These are phyloP conservation scores for Loripinus fragilis DNA, from an alignment of 2,888 invertebrate genomes.

Conservation along the genomic window DNA sequence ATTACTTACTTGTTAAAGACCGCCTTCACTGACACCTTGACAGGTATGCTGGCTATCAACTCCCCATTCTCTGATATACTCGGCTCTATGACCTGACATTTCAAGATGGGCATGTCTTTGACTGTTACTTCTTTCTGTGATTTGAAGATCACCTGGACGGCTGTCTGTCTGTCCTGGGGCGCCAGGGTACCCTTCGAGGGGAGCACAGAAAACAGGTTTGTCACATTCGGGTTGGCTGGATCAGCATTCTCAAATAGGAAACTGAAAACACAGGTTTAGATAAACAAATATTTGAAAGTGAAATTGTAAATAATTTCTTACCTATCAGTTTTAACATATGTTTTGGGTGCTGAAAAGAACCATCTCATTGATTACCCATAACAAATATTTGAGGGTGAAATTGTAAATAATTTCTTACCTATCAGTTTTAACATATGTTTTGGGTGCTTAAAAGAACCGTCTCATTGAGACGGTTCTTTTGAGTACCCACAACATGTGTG, in stretches of 20 bases:
- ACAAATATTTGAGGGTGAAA: too few species aligned
- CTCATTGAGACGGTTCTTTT: too few species aligned
- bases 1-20: constrained; percentile 83
- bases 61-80: constrained; percentile 80
- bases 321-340: too few species aligned
- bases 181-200: constrained; percentile 79
- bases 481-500: too few species aligned
- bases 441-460: too few species aligned
- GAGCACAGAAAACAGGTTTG: constrained; percentile 78
- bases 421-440: too few species aligned
- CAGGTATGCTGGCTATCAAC: constrained; percentile 83
- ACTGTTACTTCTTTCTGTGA: constrained; percentile 80
- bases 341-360: too few species aligned
- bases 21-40: constrained; percentile 82
- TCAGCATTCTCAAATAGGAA: constrained; percentile 80
- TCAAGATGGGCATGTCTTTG: constrained; percentile 81
- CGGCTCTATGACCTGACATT: constrained; percentile 83
- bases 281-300: too few species aligned
- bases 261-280: constrained; percentile 66
- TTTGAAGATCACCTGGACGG: constrained; percentile 81
- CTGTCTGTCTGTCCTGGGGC: constrained; percentile 80
- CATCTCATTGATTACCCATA: too few species aligned
- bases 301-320: too few species aligned
- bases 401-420: too few species aligned
- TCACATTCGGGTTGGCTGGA: constrained; percentile 74